Evolutionary conservation across 2,797 vertebrate genomes (phyloP), one percentile per base, ranked within the genome.

Genomic region (Labeo calbasu): DNA sequence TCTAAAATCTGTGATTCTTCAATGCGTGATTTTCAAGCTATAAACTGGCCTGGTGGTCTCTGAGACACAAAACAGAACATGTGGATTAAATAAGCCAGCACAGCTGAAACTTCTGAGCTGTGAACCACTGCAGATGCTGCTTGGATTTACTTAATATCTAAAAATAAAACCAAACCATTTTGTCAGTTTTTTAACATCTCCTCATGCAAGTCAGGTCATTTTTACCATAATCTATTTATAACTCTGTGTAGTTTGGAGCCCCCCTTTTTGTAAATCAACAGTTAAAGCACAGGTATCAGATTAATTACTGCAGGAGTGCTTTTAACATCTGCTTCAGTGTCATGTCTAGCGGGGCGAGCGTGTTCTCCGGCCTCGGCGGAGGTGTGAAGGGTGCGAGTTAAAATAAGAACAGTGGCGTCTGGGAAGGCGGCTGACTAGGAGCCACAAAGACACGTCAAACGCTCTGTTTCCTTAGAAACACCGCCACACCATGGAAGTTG

Each of bases 311-410:
- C 86, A 86, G 80, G 77, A 86, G 85, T 57, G 61, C 81, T 87
- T 86, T 87, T 88, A 89, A 89, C 89, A 89, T 89, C 89, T 89
- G 89, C 86, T 82, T 85, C 83, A 84, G 86, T 88, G 87, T 89
- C 86, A 88, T 87, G 83, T 91, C 91, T 90, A 90, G 89, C 70
- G 87, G 77, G 88, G 86, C 21, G 84, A 84, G 86, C 51, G 69
- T 70, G 86, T 77, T 85, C 84, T 25, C 21, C 10, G 84, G 87
- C 46, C 73, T 70, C 70, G 5, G 50, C 17, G 78, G 80, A 85
- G 83, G 77, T 53, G 72, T 81, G 80, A 84, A 83, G 76, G 79
- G 79, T 86, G 14, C 59, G 76, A 88, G 88, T 88, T 89, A 89
- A 90, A 91, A 91, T 87, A 89, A 89, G 87, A 89, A 89, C 81